Evolutionary conservation across 2,888 invertebrate species (phyloP), one percentile per base, ranked within the genome.

Genomic region (Agonopterix heracliana): DNA sequence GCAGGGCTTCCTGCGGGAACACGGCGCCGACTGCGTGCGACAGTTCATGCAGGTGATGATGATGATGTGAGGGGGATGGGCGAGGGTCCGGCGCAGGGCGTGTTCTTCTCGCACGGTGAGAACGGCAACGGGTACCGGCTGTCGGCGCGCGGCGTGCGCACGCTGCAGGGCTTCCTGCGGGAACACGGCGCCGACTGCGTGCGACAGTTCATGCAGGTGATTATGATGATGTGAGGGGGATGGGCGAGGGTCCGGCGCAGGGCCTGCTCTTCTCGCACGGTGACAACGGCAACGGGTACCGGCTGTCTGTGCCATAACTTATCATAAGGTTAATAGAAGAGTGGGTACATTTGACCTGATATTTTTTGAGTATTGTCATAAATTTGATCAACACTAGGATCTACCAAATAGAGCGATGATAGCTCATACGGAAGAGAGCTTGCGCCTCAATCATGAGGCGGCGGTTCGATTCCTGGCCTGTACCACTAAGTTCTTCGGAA

Each of bases 171-270:
- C 45, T 91, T 92, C 78, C 82, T 92, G 46, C 70, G 90, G 59
- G 91, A 92, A 56, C 92, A 92, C 67, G 92, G 92, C 38, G 90
- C 92, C 52, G 91, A 91, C 54, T 92, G 91, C 68, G 90, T 92
- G 55, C 83, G 90, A 41, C 91, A 92, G 76, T 91, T 92, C 65
- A 90, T 92, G 70, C 92, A 92, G 92, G 92, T 92, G 55, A 26
- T 26, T 5, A 14, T 14, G 14, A 14, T 14, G 14, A 14, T 14
- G 38, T n/a, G n/a, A n/a, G n/a, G n/a, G n/a, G 38, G 10, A 81
- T 82, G 82, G 81, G 75, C 51, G 78, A 84, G 54, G 81, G 85
- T 35, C 71, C 71, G 38, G 60, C 61, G 38, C 68, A 78, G 1
- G 71, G 76, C 43, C 73, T 83, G 53, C 86, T 79, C 68, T 85